Evolutionary conservation across 2,888 invertebrate species (phyloP), one percentile per base, ranked within the genome.

Genomic region (Phyllotreta striolata): DNA sequence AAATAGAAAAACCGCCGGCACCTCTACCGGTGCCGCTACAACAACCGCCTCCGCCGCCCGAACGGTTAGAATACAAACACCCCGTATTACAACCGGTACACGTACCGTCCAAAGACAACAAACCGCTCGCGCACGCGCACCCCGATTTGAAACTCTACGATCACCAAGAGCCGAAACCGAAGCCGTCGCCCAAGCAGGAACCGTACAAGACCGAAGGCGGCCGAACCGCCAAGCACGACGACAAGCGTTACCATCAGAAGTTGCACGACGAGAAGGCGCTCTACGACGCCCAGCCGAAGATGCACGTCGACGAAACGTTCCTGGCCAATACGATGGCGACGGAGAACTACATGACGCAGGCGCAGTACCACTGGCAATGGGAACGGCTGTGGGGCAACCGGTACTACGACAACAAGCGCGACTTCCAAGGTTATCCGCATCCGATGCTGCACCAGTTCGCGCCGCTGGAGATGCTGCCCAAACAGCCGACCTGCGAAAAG

Each of bases 301-400:
- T 77, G 51, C 73, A 77, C 43, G 72, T 77, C 69, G 80, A 80
- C 69, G 85, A 85, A 67, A 85, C 85, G 64, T 72, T 86, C 35
- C 80, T 86, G 10, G 84, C 86, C 0, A 86, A 86, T 74, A 83
- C 88, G 0, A 89, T 89, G 79, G 87, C 89, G 72, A 84, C 89
- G 55, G 88, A 89, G 58, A 74, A 75, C 1, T 89, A 89, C 74
- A 85, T 88, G 51, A 72, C 71, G 47, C 78, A 76, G 55, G 78
- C 79, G 6, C 89, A 89, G 74, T 86, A 86, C 72, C 88, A 88
- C 84, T 87, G 89, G 75, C 84, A 80, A 34, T 87, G 87, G 87
- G 86, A 87, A 69, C 77, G 85, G 24, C 74, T 86, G 56, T 87
- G 87, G 86, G 85, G 86, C 57, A 86, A 83, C 64, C 71, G 79